Evolutionary conservation across 1,140 invertebrate species (phyloP), one percentile per base, ranked within the genome.

Genomic region (Teleogryllus occipitalis): DNA sequence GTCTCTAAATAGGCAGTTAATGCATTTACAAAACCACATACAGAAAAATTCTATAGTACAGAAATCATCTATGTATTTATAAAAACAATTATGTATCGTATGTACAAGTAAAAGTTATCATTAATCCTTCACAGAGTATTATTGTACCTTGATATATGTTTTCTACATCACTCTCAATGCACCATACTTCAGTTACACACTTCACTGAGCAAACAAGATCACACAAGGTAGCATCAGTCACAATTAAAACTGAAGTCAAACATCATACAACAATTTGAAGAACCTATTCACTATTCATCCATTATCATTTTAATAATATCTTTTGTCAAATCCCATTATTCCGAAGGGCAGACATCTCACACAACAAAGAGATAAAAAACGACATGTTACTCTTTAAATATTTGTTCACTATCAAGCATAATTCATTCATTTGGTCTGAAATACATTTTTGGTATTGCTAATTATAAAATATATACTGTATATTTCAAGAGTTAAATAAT

Each of bases 371-470:
- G 54, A 65, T 65, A 65, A 65, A 65, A 65, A 65, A 10, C 7
- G 54, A 18, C 54, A 65, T 14, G 18, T 65, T 14, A 14, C 10
- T 65, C 10, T 65, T 14, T 14, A 65, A 65, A 65, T 18, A 65
- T 65, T 65, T 65, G 18, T 65, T 65, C 54, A 10, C 54, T 65
- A 65, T 65, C 10, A 65, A 65, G 54, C 10, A 18, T 65, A 47
- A 47, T 77, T 47, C 47, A 22, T 77, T 77, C n/a, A 77, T 77
- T 77, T 77, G n/a, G 76, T 77, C 47, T 77, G 76, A 77, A 77
- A 47, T 47, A 77, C 47, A 77, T 77, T 77, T 77, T 77, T 77
- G 76, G 76, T 77, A 77, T 77, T 77, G 76, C 76, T 77, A 48
- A 48, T 54, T 77, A 77, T 77, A 77, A 77, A 77, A 77, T 77